These are phyloP conservation scores for Bactericera cockerelli DNA, from an alignment of 1,140 invertebrate species.

Conservation along the genomic window DNA sequence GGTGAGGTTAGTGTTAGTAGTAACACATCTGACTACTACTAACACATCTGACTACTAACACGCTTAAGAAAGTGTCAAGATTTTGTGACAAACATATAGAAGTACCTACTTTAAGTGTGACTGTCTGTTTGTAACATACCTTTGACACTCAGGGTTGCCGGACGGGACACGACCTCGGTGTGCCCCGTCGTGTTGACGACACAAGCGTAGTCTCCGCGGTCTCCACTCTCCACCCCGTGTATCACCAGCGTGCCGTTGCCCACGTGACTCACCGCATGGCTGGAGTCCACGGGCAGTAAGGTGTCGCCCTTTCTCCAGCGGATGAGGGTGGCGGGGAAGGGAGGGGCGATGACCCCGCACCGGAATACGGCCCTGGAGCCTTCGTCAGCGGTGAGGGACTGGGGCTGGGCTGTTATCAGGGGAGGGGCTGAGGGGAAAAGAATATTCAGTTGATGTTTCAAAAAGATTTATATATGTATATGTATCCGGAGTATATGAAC, in stretches of 20 bases:
- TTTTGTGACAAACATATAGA: too few species aligned
- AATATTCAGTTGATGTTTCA: too few species aligned
- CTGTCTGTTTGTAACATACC: too few species aligned
- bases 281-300: slow-evolving; percentile 9
- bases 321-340: slow-evolving; percentile 42
- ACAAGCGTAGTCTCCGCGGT: slow-evolving; percentile 51
- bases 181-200: slow-evolving; percentile 48
- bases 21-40: too few species aligned
- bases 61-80: too few species aligned
- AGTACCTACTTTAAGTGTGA: too few species aligned
- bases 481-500: too few species aligned
- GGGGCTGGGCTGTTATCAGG: slow-evolving; percentile 36
- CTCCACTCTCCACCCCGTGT: slow-evolving; percentile 37
- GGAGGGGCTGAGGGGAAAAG: slow-evolving; percentile 43
- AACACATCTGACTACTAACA: too few species aligned
- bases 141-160: slow-evolving; percentile 40
- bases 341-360: slow-evolving; percentile 44
- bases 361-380: slow-evolving; percentile 43
- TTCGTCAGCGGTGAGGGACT: slow-evolving; percentile 43
- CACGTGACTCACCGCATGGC: slow-evolving; percentile 26
- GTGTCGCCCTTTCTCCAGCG: slow-evolving; percentile 55
- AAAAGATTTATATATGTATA: too few species aligned
- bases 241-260: slow-evolving; percentile 45
- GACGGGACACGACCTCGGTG: slow-evolving; percentile 37
- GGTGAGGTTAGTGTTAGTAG: too few species aligned